Percentiles rank a stretch among this genome's conserved stretches.
Evolutionary conservation across 2,888 invertebrate genomes (phyloP).

Genomic region (Meteorus colon): DNA sequence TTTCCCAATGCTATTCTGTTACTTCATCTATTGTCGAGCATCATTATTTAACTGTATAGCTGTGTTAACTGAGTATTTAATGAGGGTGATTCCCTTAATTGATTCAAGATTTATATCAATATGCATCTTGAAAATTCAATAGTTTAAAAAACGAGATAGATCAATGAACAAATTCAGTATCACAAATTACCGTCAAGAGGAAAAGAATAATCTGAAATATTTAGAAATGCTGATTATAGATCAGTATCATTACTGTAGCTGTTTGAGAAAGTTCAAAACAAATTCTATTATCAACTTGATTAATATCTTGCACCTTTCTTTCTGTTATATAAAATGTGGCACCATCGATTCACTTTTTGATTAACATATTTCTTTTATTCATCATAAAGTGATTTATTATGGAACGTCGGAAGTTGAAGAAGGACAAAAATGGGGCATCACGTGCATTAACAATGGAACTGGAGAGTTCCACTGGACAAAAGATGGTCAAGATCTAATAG

Average conservation of each 20-base stretch:
- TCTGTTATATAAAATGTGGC: neutral
- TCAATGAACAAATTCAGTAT: no score
- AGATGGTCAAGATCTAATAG: constrained; percentile 63
- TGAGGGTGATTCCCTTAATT: no score
- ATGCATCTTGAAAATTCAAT: no score
- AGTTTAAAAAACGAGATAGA: no score
- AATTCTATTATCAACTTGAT: neutral
- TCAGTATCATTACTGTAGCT: neutral
- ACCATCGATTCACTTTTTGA: neutral
- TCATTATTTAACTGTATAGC: neutral
- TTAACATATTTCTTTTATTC: neutral
- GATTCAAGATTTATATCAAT: no score
- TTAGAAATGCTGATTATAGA: neutral
- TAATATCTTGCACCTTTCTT: neutral
- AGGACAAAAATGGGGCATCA: constrained; percentile 66
- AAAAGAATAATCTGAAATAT: neutral
- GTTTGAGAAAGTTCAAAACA: no score
- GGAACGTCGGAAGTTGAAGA: constrained; percentile 58
- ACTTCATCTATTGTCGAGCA: neutral
- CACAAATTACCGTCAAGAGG: no score
- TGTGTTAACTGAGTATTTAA: no score
- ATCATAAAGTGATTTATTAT: constrained; percentile 59
- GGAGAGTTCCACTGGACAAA: constrained; percentile 66
- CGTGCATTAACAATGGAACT: constrained; percentile 59
- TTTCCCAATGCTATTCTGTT: neutral